phyloP scores from a whole-genome alignment of 1,140 invertebrate genomes.

The Penaeus japonicus region DNA sequence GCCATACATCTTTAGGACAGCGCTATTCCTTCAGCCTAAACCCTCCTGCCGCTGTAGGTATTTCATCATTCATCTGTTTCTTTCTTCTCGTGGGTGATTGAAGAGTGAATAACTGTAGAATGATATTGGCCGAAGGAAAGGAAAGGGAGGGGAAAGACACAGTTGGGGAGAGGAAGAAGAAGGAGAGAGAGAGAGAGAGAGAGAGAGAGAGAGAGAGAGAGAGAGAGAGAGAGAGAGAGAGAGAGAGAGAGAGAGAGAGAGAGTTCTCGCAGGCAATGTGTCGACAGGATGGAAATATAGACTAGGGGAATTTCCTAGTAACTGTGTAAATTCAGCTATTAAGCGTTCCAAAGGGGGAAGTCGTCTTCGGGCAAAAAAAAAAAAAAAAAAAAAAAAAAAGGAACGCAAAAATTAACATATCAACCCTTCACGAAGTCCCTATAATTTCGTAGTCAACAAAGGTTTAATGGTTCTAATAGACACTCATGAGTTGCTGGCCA shows the following conservation, averaged over 20 bases:
- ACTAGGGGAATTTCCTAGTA: no score
- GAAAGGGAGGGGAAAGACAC: neutral
- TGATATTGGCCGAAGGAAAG: neutral
- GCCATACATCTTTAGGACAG: no score
- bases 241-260: neutral
- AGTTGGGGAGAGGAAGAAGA: neutral
- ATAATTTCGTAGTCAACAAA: conserved; percentile 34
- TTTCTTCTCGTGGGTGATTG: no score
- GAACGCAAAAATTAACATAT: conserved; percentile 35
- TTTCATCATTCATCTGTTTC: no score
- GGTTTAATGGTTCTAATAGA: conserved; percentile 27
- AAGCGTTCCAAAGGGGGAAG: no score
- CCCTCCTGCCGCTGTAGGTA: no score
- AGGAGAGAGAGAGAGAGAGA: neutral
- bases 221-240: neutral
- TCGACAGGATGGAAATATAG: no score
- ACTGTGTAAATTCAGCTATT: no score
- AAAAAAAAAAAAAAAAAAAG: neutral
- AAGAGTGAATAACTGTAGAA: no score
- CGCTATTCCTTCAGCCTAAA: no score
- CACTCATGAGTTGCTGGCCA: neutral
- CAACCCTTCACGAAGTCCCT: conserved; percentile 1
- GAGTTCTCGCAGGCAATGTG: neutral
- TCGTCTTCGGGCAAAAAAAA: neutral
- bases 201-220: neutral